phyloP scores from a whole-genome alignment of 2,888 invertebrate genomes.

The Tachina fera region DNA sequence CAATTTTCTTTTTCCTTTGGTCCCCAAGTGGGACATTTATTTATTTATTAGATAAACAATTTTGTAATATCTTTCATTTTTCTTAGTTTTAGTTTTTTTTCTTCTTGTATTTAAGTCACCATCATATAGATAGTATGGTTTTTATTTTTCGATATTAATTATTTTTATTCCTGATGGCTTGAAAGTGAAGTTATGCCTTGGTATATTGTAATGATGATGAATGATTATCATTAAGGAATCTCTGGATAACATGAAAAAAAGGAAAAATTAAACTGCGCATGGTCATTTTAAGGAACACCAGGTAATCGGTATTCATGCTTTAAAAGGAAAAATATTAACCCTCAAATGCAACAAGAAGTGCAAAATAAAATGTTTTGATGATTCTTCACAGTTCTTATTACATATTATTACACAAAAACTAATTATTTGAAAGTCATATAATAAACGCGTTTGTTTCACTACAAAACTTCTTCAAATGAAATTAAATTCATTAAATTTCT shows the following conservation, averaged over 20 bases:
- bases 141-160: constrained; percentile 16
- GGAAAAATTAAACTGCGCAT: constrained; percentile 68
- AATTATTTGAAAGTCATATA: too few relatives aligned
- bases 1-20: constrained; percentile 34
- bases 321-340: constrained; percentile 44
- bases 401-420: too few relatives aligned
- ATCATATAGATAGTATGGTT: constrained; percentile 17
- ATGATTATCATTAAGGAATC: constrained; percentile 70
- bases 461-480: too few relatives aligned
- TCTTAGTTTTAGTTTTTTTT: constrained; percentile 8
- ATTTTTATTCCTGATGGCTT: constrained; percentile 50
- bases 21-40: constrained; percentile 39
- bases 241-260: constrained; percentile 66
- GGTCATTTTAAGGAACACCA: constrained; percentile 50
- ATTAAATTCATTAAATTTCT: too few relatives aligned
- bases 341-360: neutral
- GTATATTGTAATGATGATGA: constrained; percentile 62
- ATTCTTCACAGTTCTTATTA: too few relatives aligned
- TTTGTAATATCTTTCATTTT: constrained; percentile 41
- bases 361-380: too few relatives aligned
- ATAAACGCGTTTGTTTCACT: too few relatives aligned
- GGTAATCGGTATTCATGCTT: constrained; percentile 62
- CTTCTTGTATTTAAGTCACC: constrained; percentile 56
- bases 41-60: constrained; percentile 9
- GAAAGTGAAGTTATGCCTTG: constrained; percentile 71